Evolutionary conservation across 2,888 invertebrate species (phyloP), one percentile per base, ranked within the genome.

Genomic region (Drosophila borborema): DNA sequence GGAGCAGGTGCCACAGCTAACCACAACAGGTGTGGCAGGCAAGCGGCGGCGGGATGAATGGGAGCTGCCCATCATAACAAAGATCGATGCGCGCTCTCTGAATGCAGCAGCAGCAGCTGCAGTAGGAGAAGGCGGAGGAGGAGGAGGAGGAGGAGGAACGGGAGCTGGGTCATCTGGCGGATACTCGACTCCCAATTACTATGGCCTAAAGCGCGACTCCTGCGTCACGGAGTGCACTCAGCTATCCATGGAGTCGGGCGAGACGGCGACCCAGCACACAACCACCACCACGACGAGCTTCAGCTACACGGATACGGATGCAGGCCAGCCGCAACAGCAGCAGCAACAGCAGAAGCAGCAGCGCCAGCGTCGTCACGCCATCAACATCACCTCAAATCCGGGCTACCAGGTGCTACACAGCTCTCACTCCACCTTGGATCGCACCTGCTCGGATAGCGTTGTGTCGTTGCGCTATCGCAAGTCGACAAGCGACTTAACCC

Each of bases 401-500:
- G 92, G 92, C 56, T 93, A 93, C 72, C 93, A 93, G 84, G 92
- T 92, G 31, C 80, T 93, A 20, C 93, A 93, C 68, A 92, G 93
- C 64, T 93, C 93, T 0, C 93, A 93, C 55, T 92, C 93, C 18
- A 93, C 93, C 0, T 69, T 93, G 74, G 93, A 93, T 75, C 90
- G 93, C 18, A 93, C 93, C 18, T 93, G 93, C 58, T 93, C 93
- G 38, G 93, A 93, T 46, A 93, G 93, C 69, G 89, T 93, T 0
- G 93, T 93, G 4, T 92, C 92, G 0, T 65, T 92, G 59, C 93
- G 95, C 46, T 96, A 95, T 79, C 94, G 96, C 59, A 96, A 96
- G 86, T 97, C 97, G 0, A 97, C 97, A 3, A 96, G 96, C 23
- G 97, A 97, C 93, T 93, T 97, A 80, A 95, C 95, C 49, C 87